These are phyloP conservation scores for Sparidentex hasta DNA, from an alignment of 2,797 vertebrate species.

Conservation along the genomic window DNA sequence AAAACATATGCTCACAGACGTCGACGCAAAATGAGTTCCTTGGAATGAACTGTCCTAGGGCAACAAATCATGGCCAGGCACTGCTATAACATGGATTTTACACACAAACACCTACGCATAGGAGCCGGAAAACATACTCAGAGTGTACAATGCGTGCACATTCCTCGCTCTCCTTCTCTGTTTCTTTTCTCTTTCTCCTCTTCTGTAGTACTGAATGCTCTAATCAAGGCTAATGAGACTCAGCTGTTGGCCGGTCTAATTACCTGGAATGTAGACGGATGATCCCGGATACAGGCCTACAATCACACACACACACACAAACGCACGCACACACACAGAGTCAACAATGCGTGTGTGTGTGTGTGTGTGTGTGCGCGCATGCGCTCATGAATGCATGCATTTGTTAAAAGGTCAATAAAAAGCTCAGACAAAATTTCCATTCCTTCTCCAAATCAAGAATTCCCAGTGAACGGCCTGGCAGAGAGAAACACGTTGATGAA, in stretches of 20 bases:
- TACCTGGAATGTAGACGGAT: conserved; percentile 85
- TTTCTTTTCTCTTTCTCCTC: conserved; percentile 32
- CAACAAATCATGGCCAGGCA: conserved; percentile 6
- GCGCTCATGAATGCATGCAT: conserved; percentile 20
- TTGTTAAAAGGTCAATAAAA: conserved; percentile 51
- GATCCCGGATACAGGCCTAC: conserved; percentile 65
- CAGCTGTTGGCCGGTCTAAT: conserved; percentile 85
- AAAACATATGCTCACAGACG: conserved; percentile 22
- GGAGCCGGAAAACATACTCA: conserved; percentile 31
- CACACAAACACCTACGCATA: conserved; percentile 40
- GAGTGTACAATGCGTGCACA: conserved; percentile 12
- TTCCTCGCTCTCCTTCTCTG: conserved; percentile 7
- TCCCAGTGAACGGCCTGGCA: conserved; percentile 21
- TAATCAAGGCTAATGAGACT: conserved; percentile 86
- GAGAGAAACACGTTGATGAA: conserved; percentile 20
- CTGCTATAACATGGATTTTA: conserved; percentile 25
- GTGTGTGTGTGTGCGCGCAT: not conserved
- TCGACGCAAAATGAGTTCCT: conserved; percentile 5
- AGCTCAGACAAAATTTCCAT: conserved; percentile 33
- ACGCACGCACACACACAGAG: conserved; percentile 1
- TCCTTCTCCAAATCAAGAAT: conserved; percentile 34
- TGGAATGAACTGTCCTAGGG: conserved; percentile 9
- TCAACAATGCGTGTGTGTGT: conserved; percentile 3
- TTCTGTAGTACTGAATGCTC: conserved; percentile 72
- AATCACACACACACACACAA: conserved; percentile 43